A percentile compares a stretch with the other conserved stretches of the same genome.
Evolutionary conservation across 2,113 vertebrate species (phyloP).

Genomic region (Climacteris rufus): DNA sequence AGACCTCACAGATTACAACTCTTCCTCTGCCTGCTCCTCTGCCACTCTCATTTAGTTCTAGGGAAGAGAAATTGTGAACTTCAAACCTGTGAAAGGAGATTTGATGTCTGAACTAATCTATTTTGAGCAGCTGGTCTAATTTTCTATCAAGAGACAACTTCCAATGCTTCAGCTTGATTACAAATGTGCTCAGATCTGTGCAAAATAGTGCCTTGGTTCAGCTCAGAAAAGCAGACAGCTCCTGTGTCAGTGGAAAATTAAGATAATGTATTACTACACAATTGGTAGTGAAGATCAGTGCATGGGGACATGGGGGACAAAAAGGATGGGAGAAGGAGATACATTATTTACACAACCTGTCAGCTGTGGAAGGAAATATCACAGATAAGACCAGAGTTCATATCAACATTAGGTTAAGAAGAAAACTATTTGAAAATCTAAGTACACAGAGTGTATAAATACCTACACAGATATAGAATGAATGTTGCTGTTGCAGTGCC

Average conservation of each 20-base stretch:
- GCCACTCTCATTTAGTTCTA: not conserved
- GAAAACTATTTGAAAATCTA: accelerated
- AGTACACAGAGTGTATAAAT: not conserved
- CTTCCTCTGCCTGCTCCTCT: not conserved
- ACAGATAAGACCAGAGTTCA: not conserved
- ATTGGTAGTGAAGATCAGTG: not conserved
- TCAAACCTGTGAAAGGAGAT: not conserved
- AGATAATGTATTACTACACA: not conserved
- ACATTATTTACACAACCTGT: not conserved
- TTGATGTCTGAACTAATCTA: slow-evolving; percentile 27
- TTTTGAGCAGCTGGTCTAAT: slow-evolving; percentile 10
- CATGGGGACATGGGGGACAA: not conserved
- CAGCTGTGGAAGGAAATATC: not conserved
- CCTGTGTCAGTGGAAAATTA: not conserved
- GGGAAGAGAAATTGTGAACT: not conserved
- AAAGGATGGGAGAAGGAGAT: not conserved
- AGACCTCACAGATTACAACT: not conserved
- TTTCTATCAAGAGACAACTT: not conserved
- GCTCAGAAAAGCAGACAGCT: not conserved
- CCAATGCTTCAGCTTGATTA: not conserved
- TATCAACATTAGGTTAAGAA: not conserved
- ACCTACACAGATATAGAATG: not conserved
- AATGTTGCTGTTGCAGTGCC: not conserved
- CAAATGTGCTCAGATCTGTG: not conserved
- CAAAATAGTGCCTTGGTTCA: not conserved